Evolutionary conservation across 2,888 invertebrate species (phyloP).

Genomic region (Drosophila tripunctata): DNA sequence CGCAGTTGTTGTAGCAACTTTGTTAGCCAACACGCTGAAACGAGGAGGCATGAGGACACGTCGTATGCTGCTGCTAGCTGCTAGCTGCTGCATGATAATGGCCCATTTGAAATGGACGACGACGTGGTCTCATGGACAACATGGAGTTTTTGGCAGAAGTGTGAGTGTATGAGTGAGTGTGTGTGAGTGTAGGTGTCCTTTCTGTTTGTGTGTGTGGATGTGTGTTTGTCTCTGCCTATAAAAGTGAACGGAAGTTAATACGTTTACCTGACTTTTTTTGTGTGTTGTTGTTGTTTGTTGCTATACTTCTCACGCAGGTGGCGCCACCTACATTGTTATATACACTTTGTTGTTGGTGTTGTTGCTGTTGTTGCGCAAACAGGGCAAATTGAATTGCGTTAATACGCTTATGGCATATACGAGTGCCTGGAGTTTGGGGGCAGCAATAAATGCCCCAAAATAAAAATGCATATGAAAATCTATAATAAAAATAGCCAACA

Average conservation of each 20-base stretch:
- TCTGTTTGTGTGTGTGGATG: constrained; percentile 17
- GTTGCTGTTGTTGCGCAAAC: constrained; percentile 40
- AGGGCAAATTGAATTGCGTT: constrained; percentile 75
- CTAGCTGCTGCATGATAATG: constrained; percentile 61
- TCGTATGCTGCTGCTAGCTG: constrained; percentile 35
- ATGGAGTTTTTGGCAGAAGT: constrained; percentile 45
- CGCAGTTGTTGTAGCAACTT: constrained; percentile 46
- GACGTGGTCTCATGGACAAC: constrained; percentile 39
- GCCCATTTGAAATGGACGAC: constrained; percentile 38
- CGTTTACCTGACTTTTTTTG: constrained; percentile 63
- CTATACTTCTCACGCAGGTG: constrained; percentile 55
- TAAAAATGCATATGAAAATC: constrained; percentile 73
- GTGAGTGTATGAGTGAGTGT: constrained; percentile 9
- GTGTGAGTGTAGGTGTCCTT: constrained; percentile 10
- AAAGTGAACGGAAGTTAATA: constrained; percentile 79
- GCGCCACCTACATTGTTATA: constrained; percentile 61
- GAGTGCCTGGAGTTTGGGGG: constrained; percentile 32
- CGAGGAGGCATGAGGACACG: constrained; percentile 36
- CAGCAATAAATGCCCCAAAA: constrained; percentile 63
- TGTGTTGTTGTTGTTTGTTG: constrained; percentile 5
- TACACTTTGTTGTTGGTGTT: constrained; percentile 27
- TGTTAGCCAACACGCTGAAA: constrained; percentile 45
- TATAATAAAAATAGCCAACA: constrained; percentile 69
- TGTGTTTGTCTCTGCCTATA: constrained; percentile 53
- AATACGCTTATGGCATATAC: constrained; percentile 74